Conservation (phyloP, 2,888 invertebrate genomes). For the Hermaeophaga mercurialis region DNA sequence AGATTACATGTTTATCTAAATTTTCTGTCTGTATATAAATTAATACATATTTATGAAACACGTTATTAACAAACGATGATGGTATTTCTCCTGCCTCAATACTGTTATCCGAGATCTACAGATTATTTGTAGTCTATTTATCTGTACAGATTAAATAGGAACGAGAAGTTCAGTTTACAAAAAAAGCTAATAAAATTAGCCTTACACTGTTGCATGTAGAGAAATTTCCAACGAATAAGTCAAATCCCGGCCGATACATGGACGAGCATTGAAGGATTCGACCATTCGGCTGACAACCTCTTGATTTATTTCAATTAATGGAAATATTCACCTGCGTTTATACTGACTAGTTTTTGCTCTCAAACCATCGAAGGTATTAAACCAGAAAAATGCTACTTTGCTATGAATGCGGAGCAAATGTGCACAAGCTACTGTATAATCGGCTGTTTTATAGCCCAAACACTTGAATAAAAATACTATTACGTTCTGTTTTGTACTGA, state of each 20-base stretch:
- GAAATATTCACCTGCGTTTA: slow-evolving; percentile 55
- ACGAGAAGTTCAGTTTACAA: too few species aligned
- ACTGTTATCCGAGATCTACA: too few species aligned
- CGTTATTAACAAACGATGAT: too few species aligned
- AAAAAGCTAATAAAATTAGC: slow-evolving; percentile 6
- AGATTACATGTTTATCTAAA: too few species aligned
- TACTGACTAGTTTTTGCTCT: slow-evolving; percentile 48
- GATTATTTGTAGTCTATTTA: too few species aligned
- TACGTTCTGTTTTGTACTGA: slow-evolving; percentile 16
- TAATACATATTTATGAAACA: too few species aligned
- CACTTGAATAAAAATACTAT: slow-evolving; percentile 37
- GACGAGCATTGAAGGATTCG: slow-evolving; percentile 1
- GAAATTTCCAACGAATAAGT: slow-evolving; percentile 25
- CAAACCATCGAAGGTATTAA: slow-evolving; percentile 50
- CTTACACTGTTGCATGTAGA: slow-evolving; percentile 31
- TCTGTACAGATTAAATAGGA: too few species aligned
- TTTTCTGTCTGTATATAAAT: too few species aligned
- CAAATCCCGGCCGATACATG: slow-evolving; percentile 23
- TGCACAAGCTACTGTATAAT: slow-evolving; percentile 35
- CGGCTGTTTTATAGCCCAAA: slow-evolving; percentile 29
- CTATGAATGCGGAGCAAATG: slow-evolving; percentile 41
- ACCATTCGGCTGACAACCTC: slow-evolving; percentile 34
- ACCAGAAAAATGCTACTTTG: slow-evolving; percentile 49
- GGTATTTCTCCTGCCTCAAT: too few species aligned
- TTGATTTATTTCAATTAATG: slow-evolving; percentile 58